Base-by-base conservation (phyloP, 2,888 invertebrate genomes). In the Aporophyla lueneburgensis region DNA sequence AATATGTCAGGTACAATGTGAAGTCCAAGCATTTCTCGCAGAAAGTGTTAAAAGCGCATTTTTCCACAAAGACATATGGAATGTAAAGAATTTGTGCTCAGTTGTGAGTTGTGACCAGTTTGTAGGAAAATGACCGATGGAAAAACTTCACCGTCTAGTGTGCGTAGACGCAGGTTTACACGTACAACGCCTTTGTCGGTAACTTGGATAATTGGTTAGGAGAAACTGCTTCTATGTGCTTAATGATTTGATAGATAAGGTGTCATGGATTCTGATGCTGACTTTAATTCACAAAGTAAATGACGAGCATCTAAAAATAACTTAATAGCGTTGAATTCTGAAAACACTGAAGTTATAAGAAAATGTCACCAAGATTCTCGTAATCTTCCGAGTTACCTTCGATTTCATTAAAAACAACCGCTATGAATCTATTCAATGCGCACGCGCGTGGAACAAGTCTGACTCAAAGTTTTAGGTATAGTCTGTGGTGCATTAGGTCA, bases 11-110 rank as follows among this genome's bases (percentile, higher is more conserved):
- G 33, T 21, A 68, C 58, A 75, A 77, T 80, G 76, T 49, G 54
- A 58, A 63, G 72, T 71, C 59, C 71, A 51, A 54, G 63, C 74
- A 82, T 85, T 80, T 78, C 82, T 80, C 65, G 65, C 77, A 83
- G 83, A 86, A 86, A 87, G 88, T 86, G 88, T 87, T 86, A 88
- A 82, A 87, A 84, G 82, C 66, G 78, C 84, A 84, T 87, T 84
- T 80, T 85, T 80, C 81, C 68, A 75, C 63, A 83, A 85, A 86
- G 58, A 72, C 69, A n/a, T 70, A 78, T 40, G 70, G 80, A 88
- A 89, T 88, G 78, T 83, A 81, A 84, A 81, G 54, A 71, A 76
- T 78, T 63, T 70, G 63, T 70, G 21, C 54, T 74, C 40, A 51
- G 67, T 63, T 63, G 71, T 71, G 78, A 49, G 62, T 67, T 81